Base-by-base conservation (phyloP, 1,140 invertebrate species). In the Sarcophaga bullata region DNA sequence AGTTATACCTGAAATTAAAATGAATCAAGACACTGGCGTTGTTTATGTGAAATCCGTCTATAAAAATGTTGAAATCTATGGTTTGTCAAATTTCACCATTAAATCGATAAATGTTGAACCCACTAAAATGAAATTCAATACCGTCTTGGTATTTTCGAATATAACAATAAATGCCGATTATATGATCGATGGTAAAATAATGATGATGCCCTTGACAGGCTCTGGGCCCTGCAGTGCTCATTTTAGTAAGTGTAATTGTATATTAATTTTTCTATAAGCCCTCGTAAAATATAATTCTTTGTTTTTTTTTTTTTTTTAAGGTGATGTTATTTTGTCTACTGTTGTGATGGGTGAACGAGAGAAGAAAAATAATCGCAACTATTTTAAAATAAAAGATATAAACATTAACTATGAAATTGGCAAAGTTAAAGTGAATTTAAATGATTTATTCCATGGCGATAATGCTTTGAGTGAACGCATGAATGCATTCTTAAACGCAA, bases 371-470 rank as follows among this genome's bases (percentile, higher is more conserved):
- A 83, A 84, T 10, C 86, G 90, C 5, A 80, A 89, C 82, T 92
- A 93, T 84, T 92, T 93, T 49, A 91, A 92, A 54, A 92, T 95
- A 7, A 91, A 91, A 52, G 91, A 93, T n/a, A 92, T 95, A 37
- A 91, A 91, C 52, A 90, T 94, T 0, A 91, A 93, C 80, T 94
- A 94, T 84, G 90, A 93, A 11, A 91, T 94, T 9, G 92, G 91
- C 1, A 86, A 92, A 52, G 93, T 93, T 0, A 90, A 90, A 8
- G 91, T 95, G 80, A 89, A 93, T 80, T 89, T 95, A 8, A 92
- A 94, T 8, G 93, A 95, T 90, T 89, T 95, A 0, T 95, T 95
- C 85, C 93, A 94, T 83, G 94, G 94, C 0, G 93, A 95, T 84
- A 88, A 92, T 78, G 92, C 92, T 46, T 86, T 95, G 54, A 93